phyloP scores from a whole-genome alignment of 2,113 vertebrate genomes.

The Lagenorhynchus albirostris region DNA sequence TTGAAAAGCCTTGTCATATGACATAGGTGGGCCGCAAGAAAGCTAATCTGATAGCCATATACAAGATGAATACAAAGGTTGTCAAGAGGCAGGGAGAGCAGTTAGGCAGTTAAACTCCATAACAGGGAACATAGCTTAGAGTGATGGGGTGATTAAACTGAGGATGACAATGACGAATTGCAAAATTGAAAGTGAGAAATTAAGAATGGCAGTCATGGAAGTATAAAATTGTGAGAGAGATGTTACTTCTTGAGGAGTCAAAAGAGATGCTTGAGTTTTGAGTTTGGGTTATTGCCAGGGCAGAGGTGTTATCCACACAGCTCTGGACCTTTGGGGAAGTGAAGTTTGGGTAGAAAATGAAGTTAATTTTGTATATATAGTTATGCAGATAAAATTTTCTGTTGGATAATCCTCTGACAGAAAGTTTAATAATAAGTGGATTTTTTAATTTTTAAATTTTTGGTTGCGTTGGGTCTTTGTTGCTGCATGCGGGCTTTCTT shows the following conservation, averaged over 20 bases:
- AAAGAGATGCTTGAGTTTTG: not conserved
- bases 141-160: not conserved
- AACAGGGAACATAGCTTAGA: not conserved
- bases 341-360: not conserved
- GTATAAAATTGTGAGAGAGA: not conserved
- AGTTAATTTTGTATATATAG: not conserved
- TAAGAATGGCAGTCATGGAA: not conserved
- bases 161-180: not conserved
- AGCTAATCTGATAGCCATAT: not conserved
- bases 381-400: not conserved
- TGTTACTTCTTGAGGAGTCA: not conserved
- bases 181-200: not conserved
- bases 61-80: not conserved
- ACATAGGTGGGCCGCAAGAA: not conserved
- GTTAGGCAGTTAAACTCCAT: not conserved
- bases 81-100: not conserved
- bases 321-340: not conserved
- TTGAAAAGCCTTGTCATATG: not conserved
- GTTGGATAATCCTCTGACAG: not conserved
- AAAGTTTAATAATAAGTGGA: not conserved
- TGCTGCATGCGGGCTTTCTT: too few species aligned
- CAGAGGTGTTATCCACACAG: not conserved
- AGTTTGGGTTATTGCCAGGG: not conserved
- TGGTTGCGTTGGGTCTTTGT: too few species aligned
- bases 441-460: too few species aligned